A percentile compares a stretch with the other conserved stretches of the same genome.
Conservation (phyloP, 2,113 vertebrate species). For the Hyla sarda region DNA sequence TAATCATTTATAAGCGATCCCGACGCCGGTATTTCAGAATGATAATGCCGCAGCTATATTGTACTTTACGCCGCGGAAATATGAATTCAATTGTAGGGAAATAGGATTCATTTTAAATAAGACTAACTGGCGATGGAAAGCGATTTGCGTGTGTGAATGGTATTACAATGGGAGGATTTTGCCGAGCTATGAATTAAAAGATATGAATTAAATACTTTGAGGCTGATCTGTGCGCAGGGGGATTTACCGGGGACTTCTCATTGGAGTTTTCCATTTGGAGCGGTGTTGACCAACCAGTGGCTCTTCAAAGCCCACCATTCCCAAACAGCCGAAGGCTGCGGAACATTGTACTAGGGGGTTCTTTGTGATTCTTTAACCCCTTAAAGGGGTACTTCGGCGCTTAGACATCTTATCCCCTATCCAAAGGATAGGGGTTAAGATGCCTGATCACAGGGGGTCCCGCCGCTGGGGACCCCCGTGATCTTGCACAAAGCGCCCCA, state of each 20-base stretch:
- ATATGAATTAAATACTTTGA: not conserved
- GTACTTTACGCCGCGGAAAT: not conserved
- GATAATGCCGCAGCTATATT: not conserved
- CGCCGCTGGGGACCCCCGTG: no score
- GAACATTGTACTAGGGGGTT: no score
- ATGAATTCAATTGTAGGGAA: not conserved
- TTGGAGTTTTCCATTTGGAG: not conserved
- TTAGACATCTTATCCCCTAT: no score
- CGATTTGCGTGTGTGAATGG: not conserved
- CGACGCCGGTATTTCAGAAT: not conserved
- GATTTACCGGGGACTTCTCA: no score
- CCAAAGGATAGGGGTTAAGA: no score
- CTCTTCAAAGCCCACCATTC: no score
- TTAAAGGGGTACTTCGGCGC: no score
- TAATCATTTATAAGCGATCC: constrained; percentile 10
- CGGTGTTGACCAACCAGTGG: no score
- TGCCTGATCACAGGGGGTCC: no score
- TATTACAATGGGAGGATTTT: not conserved
- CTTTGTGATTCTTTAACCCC: no score
- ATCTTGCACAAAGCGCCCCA: no score
- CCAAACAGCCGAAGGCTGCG: no score
- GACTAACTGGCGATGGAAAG: not conserved
- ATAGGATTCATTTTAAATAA: not conserved
- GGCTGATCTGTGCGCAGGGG: not conserved
- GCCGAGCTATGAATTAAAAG: not conserved